Conservation (phyloP, 2,888 invertebrate genomes). For the Leucania comma region DNA sequence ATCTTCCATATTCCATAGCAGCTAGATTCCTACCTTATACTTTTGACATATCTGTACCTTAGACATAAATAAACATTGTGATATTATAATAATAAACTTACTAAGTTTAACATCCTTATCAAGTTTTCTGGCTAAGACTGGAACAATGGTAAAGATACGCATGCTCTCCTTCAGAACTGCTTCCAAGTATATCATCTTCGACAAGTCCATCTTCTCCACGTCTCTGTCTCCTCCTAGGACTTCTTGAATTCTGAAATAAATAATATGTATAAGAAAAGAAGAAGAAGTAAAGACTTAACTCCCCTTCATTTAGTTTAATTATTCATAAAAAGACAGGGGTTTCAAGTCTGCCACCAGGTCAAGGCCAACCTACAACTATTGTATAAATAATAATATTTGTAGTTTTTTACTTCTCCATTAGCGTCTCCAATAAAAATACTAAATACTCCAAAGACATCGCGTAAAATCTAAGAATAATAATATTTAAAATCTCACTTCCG, state of each 20-base stretch:
- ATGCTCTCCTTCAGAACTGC: constrained; percentile 82
- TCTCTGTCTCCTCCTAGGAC: constrained; percentile 78
- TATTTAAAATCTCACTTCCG: too few species aligned
- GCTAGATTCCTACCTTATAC: too few species aligned
- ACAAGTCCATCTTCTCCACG: constrained; percentile 77
- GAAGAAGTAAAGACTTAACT: not conserved
- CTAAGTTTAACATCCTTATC: constrained; percentile 79
- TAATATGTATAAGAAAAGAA: not conserved
- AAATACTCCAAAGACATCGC: too few species aligned
- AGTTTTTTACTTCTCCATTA: not conserved
- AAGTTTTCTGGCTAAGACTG: constrained; percentile 75
- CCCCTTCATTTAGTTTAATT: not conserved
- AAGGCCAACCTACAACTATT: not conserved
- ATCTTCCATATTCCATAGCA: too few species aligned
- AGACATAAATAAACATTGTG: too few species aligned
- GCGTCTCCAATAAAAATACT: not conserved
- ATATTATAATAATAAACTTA: constrained; percentile 64
- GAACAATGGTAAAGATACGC: constrained; percentile 78
- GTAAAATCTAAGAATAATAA: too few species aligned
- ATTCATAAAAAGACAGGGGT: not conserved
- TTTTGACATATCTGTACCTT: too few species aligned
- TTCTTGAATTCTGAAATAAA: constrained; percentile 69
- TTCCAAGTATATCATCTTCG: constrained; percentile 77
- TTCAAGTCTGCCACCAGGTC: not conserved
- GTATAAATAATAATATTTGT: not conserved